Percentiles rank a stretch among this genome's conserved stretches.
Evolutionary conservation across 2,113 vertebrate genomes (phyloP).

Genomic region (Suricata suricatta): DNA sequence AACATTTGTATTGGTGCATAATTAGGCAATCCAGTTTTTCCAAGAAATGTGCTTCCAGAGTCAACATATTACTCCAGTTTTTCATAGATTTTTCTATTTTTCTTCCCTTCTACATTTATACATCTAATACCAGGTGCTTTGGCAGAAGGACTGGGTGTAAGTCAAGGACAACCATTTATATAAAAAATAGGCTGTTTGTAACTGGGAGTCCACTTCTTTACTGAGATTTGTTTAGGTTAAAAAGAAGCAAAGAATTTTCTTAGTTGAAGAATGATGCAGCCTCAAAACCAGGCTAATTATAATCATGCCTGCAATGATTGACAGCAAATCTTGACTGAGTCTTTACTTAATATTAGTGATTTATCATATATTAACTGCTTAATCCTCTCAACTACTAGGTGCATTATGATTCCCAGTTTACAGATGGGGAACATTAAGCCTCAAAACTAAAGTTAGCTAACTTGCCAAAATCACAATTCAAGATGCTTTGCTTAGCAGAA

Average conservation of each 20-base stretch:
- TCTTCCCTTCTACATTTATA: not conserved
- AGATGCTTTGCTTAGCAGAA: not conserved
- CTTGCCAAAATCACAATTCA: conserved; percentile 11
- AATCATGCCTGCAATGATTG: not conserved
- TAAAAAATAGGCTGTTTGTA: not conserved
- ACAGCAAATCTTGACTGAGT: not conserved
- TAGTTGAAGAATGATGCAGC: not conserved
- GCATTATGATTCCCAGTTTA: not conserved
- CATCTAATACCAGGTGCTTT: not conserved
- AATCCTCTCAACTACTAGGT: not conserved
- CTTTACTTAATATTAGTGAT: not conserved
- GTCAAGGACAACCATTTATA: not conserved
- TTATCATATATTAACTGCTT: not conserved
- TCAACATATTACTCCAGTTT: not conserved
- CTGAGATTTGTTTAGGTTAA: conserved; percentile 12
- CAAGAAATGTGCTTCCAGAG: not conserved
- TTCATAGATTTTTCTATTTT: not conserved
- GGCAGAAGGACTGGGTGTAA: not conserved
- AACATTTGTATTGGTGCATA: not conserved
- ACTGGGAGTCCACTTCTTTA: not conserved
- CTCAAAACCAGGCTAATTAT: not conserved
- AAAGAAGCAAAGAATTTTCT: conserved; percentile 35
- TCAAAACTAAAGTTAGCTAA: not conserved
- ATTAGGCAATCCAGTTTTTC: not conserved
- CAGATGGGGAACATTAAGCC: not conserved